phyloP scores from a whole-genome alignment of 2,888 invertebrate species.

The Dioctria rufipes region DNA sequence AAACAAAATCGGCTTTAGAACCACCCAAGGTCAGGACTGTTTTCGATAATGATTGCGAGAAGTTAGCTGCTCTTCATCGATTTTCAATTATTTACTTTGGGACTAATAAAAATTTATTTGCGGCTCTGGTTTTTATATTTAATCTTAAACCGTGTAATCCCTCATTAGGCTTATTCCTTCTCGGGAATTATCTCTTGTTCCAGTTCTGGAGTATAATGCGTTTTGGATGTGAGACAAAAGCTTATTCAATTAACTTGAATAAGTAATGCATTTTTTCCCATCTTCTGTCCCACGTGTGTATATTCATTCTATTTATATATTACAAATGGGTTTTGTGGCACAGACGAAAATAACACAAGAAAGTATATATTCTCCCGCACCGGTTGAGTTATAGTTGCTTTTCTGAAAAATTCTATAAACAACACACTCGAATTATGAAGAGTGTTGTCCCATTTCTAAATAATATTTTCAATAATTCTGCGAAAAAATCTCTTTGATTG shows the following conservation, averaged over 20 bases:
- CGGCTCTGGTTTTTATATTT: background rate
- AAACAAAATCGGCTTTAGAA: conserved; percentile 14
- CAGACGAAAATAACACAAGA: background rate
- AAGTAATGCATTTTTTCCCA: background rate
- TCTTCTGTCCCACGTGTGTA: background rate
- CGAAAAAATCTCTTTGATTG: conserved; percentile 21
- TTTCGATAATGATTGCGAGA: background rate
- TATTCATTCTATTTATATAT: background rate
- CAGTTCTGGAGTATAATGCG: no score
- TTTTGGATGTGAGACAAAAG: no score
- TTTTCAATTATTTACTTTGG: conserved; percentile 32
- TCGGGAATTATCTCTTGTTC: no score
- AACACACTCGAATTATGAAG: conserved; percentile 9
- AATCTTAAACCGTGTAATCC: no score
- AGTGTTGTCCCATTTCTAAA: conserved; percentile 7
- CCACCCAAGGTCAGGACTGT: conserved; percentile 12
- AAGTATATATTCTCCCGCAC: conserved; percentile 8
- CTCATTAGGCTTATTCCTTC: no score
- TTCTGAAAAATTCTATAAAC: conserved; percentile 24
- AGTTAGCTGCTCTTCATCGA: background rate
- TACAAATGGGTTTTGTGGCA: background rate
- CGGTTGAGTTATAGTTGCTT: conserved; percentile 13
- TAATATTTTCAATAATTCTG: no score
- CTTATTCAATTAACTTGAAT: no score
- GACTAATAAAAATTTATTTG: conserved; percentile 28